Evolutionary conservation across 1,140 invertebrate genomes (phyloP), one percentile per base, ranked within the genome.

Genomic region (Stegodyphus mimosarum): DNA sequence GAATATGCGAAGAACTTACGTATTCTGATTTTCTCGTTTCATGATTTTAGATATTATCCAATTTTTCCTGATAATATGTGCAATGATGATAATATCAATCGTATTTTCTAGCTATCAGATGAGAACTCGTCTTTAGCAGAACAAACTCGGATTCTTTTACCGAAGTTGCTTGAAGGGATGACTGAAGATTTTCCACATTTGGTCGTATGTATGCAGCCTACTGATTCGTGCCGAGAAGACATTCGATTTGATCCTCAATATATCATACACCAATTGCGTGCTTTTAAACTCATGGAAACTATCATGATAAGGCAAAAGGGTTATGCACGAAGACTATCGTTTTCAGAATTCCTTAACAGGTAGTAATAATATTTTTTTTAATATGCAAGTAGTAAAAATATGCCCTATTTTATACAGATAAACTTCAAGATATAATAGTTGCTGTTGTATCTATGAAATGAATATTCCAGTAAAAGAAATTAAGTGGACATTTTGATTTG

Each of bases 251-350:
- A 92, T 85, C 90, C 91, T 74, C 91, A 92, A 17, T 89, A 92
- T 48, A 90, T 92, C 1, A 88, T 94, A 15, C 93, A 94, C 78
- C 95, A 96, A 89, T 90, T 97, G 13, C 91, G 94, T 52, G 96
- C 95, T 88, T 95, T 95, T 1, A 95, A 95, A 3, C 94, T 96
- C 1, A 89, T 96, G 81, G 95, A 96, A 90, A 96, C 95, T 91
- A 76, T 84, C 63, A 53, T 84, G 7, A 84, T 84, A 66, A 13
- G 95, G 60, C 94, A 95, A 88, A 93, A 95, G 89, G 95, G 95
- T 64, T 96, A 94, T 89, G 95, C 95, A 1, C 94, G 96, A 89
- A 92, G 95, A 88, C 92, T 96, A 85, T 91, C 93, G 0, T 96
- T 96, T 91, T 92, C 92, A 15, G 95, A 96, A 74, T 96, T 96